Conservation (phyloP, 1,140 invertebrate genomes). For the Drosophila fuyamai region DNA sequence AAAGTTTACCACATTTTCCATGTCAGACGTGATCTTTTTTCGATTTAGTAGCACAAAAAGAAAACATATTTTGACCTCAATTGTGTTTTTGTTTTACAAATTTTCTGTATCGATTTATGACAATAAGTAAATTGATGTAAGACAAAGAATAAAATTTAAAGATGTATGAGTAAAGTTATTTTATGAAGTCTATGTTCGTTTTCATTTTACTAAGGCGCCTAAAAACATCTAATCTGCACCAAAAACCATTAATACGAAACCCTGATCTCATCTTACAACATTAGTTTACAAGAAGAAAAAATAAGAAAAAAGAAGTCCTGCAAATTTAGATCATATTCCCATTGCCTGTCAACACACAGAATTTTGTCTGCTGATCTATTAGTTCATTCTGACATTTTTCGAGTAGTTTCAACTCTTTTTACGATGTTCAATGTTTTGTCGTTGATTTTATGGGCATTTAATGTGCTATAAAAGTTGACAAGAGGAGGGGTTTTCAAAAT, state of each 20-base stretch:
- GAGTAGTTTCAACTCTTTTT: slow-evolving; percentile 31
- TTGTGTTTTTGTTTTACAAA: slow-evolving; percentile 6
- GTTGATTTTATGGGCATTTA: slow-evolving; percentile 66
- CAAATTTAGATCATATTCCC: slow-evolving; percentile 4
- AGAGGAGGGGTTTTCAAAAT: not conserved
- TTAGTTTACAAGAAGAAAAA: not conserved
- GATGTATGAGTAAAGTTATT: too few species aligned
- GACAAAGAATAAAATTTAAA: too few species aligned
- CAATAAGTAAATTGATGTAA: not conserved
- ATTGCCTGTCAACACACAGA: slow-evolving; percentile 28
- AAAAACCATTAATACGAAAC: too few species aligned
- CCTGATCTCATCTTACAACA: too few species aligned
- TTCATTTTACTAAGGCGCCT: too few species aligned
- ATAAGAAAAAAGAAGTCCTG: not conserved
- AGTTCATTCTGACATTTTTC: slow-evolving; percentile 18
- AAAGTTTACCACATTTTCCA: slow-evolving; percentile 18
- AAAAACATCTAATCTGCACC: too few species aligned
- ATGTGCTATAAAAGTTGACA: slow-evolving; percentile 32
- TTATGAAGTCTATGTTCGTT: too few species aligned
- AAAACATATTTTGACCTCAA: slow-evolving; percentile 6
- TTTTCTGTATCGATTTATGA: not conserved
- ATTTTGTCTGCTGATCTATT: slow-evolving; percentile 19
- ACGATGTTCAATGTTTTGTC: slow-evolving; percentile 49
- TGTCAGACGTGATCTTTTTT: slow-evolving; percentile 33
- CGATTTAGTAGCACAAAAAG: slow-evolving; percentile 4